A percentile compares a stretch with the other conserved stretches of the same genome.
These are phyloP conservation scores for Rhingia campestris DNA, from an alignment of 2,888 invertebrate species.

Conservation along the genomic window DNA sequence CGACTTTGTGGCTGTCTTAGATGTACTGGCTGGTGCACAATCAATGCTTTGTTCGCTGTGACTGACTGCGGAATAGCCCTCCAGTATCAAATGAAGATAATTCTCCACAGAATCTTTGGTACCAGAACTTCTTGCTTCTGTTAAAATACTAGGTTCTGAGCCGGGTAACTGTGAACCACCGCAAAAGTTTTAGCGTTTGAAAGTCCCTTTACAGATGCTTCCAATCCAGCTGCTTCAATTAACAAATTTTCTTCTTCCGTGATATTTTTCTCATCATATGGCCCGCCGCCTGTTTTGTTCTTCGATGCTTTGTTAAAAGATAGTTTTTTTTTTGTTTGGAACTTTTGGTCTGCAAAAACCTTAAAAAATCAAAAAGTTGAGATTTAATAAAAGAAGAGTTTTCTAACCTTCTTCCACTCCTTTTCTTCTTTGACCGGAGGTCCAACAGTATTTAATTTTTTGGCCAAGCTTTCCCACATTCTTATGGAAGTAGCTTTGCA, in stretches of 20 bases:
- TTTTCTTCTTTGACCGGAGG: neutral
- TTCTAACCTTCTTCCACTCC: neutral
- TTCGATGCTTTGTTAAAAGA: no score
- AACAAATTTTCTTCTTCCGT: no score
- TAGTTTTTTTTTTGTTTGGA: no score
- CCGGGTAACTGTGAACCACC: no score
- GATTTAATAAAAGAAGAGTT: no score
- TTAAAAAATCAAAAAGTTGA: neutral
- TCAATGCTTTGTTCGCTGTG: neutral
- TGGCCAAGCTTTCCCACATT: neutral
- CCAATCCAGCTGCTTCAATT: no score
- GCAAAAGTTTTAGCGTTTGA: no score
- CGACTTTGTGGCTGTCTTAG: no score
- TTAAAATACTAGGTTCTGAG: no score
- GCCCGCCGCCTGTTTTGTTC: no score
- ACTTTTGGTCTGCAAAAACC: conserved; percentile 7
- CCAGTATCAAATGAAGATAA: neutral
- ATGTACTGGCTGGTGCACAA: neutral
- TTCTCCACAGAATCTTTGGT: neutral
- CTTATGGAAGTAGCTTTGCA: neutral
- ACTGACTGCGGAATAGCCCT: neutral
- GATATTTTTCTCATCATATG: no score
- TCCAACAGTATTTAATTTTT: neutral
- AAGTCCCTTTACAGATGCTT: no score
- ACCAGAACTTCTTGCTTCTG: neutral